Conservation (phyloP, 1,140 invertebrate species). For the Cherax destructor region DNA sequence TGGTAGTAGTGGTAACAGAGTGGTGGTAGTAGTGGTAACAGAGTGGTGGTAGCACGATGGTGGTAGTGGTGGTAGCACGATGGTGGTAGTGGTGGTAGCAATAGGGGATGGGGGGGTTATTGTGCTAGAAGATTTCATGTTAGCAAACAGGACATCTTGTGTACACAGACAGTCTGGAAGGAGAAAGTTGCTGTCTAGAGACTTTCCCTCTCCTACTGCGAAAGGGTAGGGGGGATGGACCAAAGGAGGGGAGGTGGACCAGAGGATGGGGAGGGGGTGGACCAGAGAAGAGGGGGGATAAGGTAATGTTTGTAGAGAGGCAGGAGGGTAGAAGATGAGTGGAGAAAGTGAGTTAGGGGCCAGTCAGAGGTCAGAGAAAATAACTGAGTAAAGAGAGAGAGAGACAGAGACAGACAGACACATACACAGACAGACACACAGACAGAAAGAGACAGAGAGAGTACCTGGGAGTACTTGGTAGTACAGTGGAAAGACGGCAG, state of each 20-base stretch:
- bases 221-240: not conserved
- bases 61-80: not conserved
- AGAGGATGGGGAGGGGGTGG: not conserved
- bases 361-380: not conserved
- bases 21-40: not conserved
- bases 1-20: no score
- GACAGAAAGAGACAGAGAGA: not conserved
- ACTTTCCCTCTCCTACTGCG: not conserved
- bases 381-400: not conserved
- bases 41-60: not conserved
- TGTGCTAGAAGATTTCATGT: not conserved
- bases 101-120: no score
- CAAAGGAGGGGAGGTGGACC: not conserved
- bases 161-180: not conserved
- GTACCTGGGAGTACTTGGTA: no score
- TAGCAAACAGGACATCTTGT: not conserved
- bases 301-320: not conserved
- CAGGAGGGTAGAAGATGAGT: not conserved
- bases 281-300: not conserved
- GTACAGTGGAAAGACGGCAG: no score
- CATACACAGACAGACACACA: not conserved
- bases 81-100: not conserved
- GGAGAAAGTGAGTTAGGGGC: not conserved
- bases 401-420: not conserved
- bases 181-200: not conserved